Percentiles rank a stretch among this genome's conserved stretches.
Evolutionary conservation across 2,888 invertebrate species (phyloP).

Genomic region (Tenthredo notha): DNA sequence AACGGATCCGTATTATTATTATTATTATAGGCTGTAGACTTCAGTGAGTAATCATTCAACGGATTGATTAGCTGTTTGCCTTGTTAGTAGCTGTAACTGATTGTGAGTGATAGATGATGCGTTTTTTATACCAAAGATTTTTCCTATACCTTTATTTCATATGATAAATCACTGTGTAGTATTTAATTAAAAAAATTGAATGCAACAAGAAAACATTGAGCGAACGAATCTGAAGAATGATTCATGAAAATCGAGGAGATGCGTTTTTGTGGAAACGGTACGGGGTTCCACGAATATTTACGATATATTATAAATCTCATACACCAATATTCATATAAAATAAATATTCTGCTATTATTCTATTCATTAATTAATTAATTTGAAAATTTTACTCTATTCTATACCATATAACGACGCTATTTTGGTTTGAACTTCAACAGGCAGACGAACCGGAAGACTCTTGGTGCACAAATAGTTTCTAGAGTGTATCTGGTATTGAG

Average conservation of each 20-base stretch:
- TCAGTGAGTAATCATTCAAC: conserved; percentile 33
- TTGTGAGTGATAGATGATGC: conserved; percentile 21
- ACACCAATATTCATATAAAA: neutral
- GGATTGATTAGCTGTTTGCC: conserved; percentile 44
- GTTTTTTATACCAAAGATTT: neutral
- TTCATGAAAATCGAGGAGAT: no score
- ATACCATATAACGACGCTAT: neutral
- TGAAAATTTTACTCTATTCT: neutral
- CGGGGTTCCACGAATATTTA: no score
- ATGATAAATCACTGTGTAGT: neutral
- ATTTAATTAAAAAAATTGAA: neutral
- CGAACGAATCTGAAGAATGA: neutral
- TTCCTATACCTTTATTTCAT: neutral
- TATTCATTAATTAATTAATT: neutral
- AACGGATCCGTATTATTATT: no score
- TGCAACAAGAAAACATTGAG: neutral
- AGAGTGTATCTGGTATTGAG: conserved; percentile 29
- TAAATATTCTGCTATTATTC: neutral
- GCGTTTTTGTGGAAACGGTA: no score
- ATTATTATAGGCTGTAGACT: conserved; percentile 3
- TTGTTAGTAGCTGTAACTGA: conserved; percentile 42
- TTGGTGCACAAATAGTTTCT: neutral
- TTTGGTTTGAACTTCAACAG: conserved; percentile 6
- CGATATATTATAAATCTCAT: no score
- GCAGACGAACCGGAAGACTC: neutral